A percentile compares a stretch with the other conserved stretches of the same genome.
Evolutionary conservation across 1,140 invertebrate genomes (phyloP).

Genomic region (Zelostemma sp.): DNA sequence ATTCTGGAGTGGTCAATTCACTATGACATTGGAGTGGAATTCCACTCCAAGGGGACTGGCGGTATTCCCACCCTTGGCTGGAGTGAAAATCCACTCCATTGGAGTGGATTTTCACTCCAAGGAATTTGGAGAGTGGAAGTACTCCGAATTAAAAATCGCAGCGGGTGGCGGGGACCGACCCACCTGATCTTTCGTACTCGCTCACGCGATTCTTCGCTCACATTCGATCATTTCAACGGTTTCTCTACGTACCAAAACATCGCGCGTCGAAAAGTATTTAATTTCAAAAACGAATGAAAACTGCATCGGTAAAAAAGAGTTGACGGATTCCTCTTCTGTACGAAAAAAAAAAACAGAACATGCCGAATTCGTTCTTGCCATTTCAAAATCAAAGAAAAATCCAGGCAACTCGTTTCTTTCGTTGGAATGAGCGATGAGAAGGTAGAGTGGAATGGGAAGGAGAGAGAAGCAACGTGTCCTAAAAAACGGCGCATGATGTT

Average conservation of each 20-base stretch:
- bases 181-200: slow-evolving; percentile 36
- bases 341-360: no score
- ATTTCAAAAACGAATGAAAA: slow-evolving; percentile 30
- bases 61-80: no score
- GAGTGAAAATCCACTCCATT: no score
- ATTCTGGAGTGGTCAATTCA: no score
- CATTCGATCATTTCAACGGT: slow-evolving; percentile 44
- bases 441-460: slow-evolving; percentile 1
- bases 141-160: slow-evolving; percentile 49
- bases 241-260: slow-evolving; percentile 19
- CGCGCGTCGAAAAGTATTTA: no score
- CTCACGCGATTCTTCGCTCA: slow-evolving; percentile 36
- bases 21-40: no score
- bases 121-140: slow-evolving; percentile 34
- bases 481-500: slow-evolving; percentile 45
- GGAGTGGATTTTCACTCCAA: no score
- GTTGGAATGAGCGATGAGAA: slow-evolving; percentile 2
- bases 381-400: no score
- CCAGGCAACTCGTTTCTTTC: no score
- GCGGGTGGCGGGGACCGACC: slow-evolving; percentile 34
- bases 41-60: no score
- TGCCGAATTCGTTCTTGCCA: no score
- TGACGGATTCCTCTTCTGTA: slow-evolving; percentile 39
- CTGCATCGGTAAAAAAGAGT: no score
- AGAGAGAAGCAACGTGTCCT: slow-evolving; percentile 14